Percentiles rank a stretch among this genome's conserved stretches.
Conservation (phyloP, 2,113 vertebrate species). For the Sceloporus undulatus region DNA sequence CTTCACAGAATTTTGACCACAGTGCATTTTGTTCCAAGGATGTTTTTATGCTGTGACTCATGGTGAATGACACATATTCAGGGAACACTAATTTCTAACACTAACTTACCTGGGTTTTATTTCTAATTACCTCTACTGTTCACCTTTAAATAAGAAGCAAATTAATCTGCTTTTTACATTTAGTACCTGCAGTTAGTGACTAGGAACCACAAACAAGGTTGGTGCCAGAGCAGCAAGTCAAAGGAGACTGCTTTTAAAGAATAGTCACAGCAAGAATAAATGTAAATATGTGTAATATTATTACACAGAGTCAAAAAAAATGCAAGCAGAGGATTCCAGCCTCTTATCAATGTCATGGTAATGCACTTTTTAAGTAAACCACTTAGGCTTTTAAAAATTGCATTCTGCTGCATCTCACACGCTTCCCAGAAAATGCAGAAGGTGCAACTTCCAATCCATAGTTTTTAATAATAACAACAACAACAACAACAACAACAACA, state of each 20-base stretch:
- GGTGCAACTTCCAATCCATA: too few species aligned
- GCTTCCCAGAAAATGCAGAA: too few species aligned
- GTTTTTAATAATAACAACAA: too few species aligned
- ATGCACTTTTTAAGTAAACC: too few species aligned
- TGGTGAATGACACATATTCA: not conserved
- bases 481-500: too few species aligned
- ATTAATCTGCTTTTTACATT: not conserved
- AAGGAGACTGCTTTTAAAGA: too few species aligned
- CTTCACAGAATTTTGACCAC: not conserved
- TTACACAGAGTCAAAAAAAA: too few species aligned
- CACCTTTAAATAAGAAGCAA: not conserved
- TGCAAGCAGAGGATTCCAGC: not conserved
- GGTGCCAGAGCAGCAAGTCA: not conserved
- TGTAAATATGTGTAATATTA: too few species aligned
- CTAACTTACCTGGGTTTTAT: not conserved
- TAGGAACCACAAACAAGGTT: not conserved
- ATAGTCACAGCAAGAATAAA: too few species aligned
- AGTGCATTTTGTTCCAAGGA: not conserved
- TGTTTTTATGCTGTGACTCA: not conserved
- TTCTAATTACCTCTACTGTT: not conserved
- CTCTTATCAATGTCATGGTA: not conserved
- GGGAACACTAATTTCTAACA: not conserved
- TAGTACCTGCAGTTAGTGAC: not conserved
- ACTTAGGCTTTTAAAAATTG: not conserved
- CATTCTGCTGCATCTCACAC: not conserved